Percentiles rank a stretch among this genome's conserved stretches.
phyloP scores from a whole-genome alignment of 1,140 invertebrate species.

The Zaprionus taronus region DNA sequence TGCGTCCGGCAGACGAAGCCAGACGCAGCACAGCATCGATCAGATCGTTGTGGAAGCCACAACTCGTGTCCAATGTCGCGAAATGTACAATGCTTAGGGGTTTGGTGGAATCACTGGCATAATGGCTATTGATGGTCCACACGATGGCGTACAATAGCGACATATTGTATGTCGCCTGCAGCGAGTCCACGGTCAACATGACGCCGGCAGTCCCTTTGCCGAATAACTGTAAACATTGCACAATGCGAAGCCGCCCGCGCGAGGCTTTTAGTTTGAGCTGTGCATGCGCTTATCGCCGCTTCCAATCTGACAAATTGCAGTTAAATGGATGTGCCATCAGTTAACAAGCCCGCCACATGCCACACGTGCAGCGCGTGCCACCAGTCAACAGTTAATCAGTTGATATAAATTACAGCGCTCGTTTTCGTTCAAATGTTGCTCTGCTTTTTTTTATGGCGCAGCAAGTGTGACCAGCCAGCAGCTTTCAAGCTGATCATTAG shows the following conservation, averaged over 20 bases:
- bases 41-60: slow-evolving; percentile 61
- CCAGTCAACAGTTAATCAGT: slow-evolving; percentile 7
- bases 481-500: neutral
- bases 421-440: slow-evolving; percentile 2
- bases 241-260: neutral
- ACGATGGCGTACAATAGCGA: slow-evolving; percentile 71
- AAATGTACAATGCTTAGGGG: slow-evolving; percentile 64
- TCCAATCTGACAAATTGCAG: slow-evolving; percentile 38
- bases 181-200: slow-evolving; percentile 25
- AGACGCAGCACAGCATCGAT: slow-evolving; percentile 52
- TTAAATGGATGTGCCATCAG: slow-evolving; percentile 53
- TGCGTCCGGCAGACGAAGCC: slow-evolving; percentile 15
- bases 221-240: slow-evolving; percentile 8
- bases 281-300: slow-evolving; percentile 36
- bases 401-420: slow-evolving; percentile 10
- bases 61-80: slow-evolving; percentile 43
- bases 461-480: slow-evolving; percentile 7
- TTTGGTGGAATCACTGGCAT: slow-evolving; percentile 41
- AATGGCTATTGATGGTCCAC: slow-evolving; percentile 72
- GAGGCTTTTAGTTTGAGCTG: slow-evolving; percentile 12
- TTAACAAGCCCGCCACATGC: slow-evolving; percentile 24
- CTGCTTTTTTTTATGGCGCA: neutral
- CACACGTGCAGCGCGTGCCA: neutral
- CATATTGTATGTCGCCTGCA: slow-evolving; percentile 44
- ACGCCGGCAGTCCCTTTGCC: neutral